A percentile compares a stretch with the other conserved stretches of the same genome.
Evolutionary conservation across 2,797 vertebrate genomes (phyloP).

Genomic region (Meriones psammophilus): DNA sequence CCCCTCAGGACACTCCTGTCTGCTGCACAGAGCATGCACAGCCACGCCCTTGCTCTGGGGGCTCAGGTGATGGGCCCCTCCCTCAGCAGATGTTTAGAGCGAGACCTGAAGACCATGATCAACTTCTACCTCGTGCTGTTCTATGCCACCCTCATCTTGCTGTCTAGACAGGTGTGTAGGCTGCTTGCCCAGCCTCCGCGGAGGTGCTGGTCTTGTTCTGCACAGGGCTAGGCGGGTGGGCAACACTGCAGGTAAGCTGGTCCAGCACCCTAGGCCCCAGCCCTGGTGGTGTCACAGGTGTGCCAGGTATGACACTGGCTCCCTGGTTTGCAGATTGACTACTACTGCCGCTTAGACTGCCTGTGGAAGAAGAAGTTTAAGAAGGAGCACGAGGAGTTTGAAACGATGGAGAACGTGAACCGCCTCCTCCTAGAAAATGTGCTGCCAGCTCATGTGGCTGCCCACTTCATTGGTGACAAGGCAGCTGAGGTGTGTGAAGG

Average conservation of each 20-base stretch:
- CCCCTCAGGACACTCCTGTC: background rate
- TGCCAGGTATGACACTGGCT: background rate
- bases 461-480: conserved; percentile 97
- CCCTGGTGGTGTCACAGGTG: accelerated
- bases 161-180: conserved; percentile 93
- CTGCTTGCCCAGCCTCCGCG: background rate
- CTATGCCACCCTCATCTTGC: conserved; percentile 94
- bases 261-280: background rate
- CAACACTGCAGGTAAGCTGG: background rate
- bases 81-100: conserved; percentile 84
- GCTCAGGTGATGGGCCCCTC: background rate
- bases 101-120: conserved; percentile 91
- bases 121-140: conserved; percentile 96
- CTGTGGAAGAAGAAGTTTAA: conserved; percentile 97
- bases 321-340: conserved; percentile 92
- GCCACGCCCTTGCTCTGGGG: background rate
- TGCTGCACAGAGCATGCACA: background rate
- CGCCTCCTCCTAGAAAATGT: conserved; percentile 98
- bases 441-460: conserved; percentile 96
- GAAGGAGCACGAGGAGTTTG: conserved; percentile 97
- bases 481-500: conserved; percentile 95
- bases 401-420: conserved; percentile 98
- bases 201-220: background rate
- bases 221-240: background rate
- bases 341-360: conserved; percentile 95